Conservation (phyloP, 2,888 invertebrate genomes). For the Platycheirus rosarum region DNA sequence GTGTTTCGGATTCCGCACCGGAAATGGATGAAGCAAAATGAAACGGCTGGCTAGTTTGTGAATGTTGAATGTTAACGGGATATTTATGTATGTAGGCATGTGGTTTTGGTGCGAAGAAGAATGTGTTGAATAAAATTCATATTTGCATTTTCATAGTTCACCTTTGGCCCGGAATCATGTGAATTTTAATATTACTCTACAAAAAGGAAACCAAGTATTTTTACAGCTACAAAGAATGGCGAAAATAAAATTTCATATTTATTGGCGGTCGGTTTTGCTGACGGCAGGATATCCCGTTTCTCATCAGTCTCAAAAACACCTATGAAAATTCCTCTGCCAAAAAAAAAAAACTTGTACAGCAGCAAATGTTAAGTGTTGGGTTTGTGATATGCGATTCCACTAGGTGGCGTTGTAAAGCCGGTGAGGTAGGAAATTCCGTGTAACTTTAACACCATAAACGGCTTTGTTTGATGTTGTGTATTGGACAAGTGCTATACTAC, state of each 20-base stretch:
- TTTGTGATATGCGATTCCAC: neutral
- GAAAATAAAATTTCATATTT: slow-evolving; percentile 69
- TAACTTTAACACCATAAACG: slow-evolving; percentile 1
- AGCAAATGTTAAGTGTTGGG: slow-evolving; percentile 6
- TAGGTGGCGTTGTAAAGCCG: neutral
- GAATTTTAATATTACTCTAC: slow-evolving; percentile 68
- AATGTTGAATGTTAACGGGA: neutral
- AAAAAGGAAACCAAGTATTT: slow-evolving; percentile 67
- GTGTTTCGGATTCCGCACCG: slow-evolving; percentile 33
- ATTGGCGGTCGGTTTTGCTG: slow-evolving; percentile 59
- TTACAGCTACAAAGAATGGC: slow-evolving; percentile 64
- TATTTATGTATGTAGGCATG: neutral
- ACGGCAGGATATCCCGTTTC: slow-evolving; percentile 35
- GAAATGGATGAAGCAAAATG: slow-evolving; percentile 12
- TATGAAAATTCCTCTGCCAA: neutral
- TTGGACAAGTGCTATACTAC: slow-evolving; percentile 28
- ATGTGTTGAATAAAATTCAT: slow-evolving; percentile 29
- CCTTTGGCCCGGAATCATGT: slow-evolving; percentile 64
- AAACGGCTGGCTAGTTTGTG: slow-evolving; percentile 14
- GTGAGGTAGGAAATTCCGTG: slow-evolving; percentile 4
- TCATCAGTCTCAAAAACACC: too few relatives aligned
- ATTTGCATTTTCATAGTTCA: slow-evolving; percentile 66
- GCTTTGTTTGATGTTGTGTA: slow-evolving; percentile 16
- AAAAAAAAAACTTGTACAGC: slow-evolving; percentile 9
- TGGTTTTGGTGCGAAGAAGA: slow-evolving; percentile 5